These are phyloP conservation scores for Synanthedon vespiformis DNA, from an alignment of 2,888 invertebrate genomes.

Conservation along the genomic window DNA sequence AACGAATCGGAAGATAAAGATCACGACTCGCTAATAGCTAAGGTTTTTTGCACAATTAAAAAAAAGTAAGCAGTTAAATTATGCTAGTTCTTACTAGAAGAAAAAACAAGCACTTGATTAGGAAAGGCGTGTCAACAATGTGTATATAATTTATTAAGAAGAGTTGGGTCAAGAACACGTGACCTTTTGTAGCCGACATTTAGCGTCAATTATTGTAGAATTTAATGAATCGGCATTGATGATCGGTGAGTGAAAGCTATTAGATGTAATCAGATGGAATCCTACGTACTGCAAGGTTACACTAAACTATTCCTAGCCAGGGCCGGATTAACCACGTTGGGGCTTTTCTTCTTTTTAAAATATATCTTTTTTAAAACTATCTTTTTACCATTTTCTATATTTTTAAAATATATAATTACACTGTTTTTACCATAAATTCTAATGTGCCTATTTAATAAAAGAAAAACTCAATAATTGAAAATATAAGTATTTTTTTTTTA, in stretches of 20 bases:
- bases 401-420: no score
- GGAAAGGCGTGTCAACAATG: slow-evolving; percentile 5
- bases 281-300: slow-evolving; percentile 4
- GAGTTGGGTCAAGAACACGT: slow-evolving; percentile 42
- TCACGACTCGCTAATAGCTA: no score
- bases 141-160: slow-evolving; percentile 16
- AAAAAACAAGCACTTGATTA: slow-evolving; percentile 1
- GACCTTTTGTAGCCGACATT: slow-evolving; percentile 41
- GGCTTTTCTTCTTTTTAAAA: no score
- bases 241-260: slow-evolving; percentile 49
- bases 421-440: no score
- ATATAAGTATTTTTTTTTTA: no score
- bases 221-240: slow-evolving; percentile 48
- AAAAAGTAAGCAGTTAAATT: no score
- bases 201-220: slow-evolving; percentile 50
- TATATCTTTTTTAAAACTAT: no score
- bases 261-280: slow-evolving; percentile 42
- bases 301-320: not conserved
- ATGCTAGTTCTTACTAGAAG: slow-evolving; percentile 2
- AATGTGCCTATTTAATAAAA: no score
- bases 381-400: no score
- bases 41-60: no score
- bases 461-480: no score
- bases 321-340: not conserved
- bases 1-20: no score